Percentiles rank a stretch among this genome's conserved stretches.
phyloP scores from a whole-genome alignment of 2,113 vertebrate species.

The Plecturocebus donacophilus region DNA sequence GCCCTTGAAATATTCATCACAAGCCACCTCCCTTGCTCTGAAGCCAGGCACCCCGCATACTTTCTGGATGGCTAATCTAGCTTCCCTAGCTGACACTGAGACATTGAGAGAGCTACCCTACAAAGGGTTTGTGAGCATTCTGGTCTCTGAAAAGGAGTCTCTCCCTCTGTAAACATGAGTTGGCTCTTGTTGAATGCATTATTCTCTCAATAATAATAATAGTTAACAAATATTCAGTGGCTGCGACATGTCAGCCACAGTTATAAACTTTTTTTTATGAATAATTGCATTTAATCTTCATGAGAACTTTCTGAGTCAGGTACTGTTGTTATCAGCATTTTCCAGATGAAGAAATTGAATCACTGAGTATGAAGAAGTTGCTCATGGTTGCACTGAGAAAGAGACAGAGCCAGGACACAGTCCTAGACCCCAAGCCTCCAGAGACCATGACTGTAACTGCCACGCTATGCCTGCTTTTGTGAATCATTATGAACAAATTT shows the following conservation, averaged over 20 bases:
- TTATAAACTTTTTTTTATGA: neutral
- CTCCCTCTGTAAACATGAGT: neutral
- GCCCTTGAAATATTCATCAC: neutral
- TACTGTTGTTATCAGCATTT: neutral
- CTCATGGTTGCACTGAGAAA: neutral
- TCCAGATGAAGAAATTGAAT: slow-evolving; percentile 15
- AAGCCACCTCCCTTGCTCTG: neutral
- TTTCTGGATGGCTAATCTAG: neutral
- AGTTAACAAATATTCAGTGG: neutral
- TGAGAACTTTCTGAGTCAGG: neutral
- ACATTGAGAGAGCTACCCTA: neutral
- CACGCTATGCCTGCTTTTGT: neutral
- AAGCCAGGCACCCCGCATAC: neutral
- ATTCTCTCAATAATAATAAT: neutral
- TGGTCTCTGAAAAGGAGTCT: neutral
- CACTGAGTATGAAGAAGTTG: neutral
- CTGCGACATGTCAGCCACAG: neutral
- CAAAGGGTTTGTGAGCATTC: neutral
- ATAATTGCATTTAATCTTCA: neutral
- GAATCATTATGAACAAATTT: neutral
- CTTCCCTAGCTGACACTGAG: neutral
- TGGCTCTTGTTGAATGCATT: neutral
- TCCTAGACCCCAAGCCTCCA: neutral
- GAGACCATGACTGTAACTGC: neutral
- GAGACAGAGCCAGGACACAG: neutral